A percentile compares a stretch with the other conserved stretches of the same genome.
Conservation (phyloP, 2,113 vertebrate genomes). For the Arenaria interpres region DNA sequence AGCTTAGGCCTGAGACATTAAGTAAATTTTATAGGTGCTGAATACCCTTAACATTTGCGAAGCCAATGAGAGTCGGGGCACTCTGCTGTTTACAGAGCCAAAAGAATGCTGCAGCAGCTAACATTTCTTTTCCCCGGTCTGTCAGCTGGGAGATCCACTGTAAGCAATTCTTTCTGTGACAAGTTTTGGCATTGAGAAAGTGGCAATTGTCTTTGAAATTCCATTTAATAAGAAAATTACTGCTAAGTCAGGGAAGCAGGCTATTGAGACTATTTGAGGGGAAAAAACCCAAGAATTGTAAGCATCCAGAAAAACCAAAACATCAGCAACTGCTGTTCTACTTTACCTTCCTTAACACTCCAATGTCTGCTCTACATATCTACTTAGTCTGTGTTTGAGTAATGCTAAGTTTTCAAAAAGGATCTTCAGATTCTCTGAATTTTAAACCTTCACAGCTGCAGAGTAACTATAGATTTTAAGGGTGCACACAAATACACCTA, state of each 20-base stretch:
- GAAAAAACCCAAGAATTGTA: not conserved
- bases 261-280: not conserved
- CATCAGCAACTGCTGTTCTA: not conserved
- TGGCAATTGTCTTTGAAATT: constrained; percentile 4
- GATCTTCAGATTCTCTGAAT: not conserved
- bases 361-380: not conserved
- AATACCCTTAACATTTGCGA: not conserved
- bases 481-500: not conserved
- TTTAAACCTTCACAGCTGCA: not conserved
- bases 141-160: not conserved
- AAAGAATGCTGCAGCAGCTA: not conserved
- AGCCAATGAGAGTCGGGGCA: not conserved
- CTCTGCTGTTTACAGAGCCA: not conserved
- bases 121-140: not conserved
- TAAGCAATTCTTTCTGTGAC: not conserved
- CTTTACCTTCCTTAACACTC: not conserved
- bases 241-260: not conserved
- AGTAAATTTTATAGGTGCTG: not conserved
- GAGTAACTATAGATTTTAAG: not conserved
- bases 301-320: not conserved
- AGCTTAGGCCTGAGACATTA: not conserved
- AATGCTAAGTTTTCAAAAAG: not conserved
- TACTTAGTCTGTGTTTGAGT: not conserved
- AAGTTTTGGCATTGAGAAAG: not conserved
- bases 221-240: not conserved